Percentiles rank a stretch among this genome's conserved stretches.
phyloP scores from a whole-genome alignment of 2,888 invertebrate species.

The Tachina grossa region DNA sequence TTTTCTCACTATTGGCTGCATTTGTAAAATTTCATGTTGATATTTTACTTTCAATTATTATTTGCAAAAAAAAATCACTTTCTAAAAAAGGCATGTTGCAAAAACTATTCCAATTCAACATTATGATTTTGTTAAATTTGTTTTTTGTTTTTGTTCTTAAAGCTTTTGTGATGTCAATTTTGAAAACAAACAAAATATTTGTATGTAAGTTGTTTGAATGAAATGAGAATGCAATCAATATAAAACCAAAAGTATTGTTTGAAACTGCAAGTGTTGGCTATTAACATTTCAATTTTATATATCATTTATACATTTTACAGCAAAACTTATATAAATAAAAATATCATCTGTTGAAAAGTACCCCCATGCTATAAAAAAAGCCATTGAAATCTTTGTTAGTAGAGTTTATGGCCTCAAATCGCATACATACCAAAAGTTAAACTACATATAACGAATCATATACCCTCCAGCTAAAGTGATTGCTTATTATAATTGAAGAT shows the following conservation, averaged over 20 bases:
- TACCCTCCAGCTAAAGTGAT: slow-evolving; percentile 7
- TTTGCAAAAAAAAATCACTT: slow-evolving; percentile 1
- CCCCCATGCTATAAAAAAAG: not conserved
- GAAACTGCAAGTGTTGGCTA: slow-evolving; percentile 59
- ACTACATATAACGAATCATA: not conserved
- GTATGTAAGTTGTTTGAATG: slow-evolving; percentile 45
- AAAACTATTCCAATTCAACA: slow-evolving; percentile 18
- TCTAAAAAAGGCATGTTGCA: slow-evolving; percentile 33
- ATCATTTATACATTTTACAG: slow-evolving; percentile 33
- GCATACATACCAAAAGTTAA: not conserved
- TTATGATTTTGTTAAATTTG: slow-evolving; percentile 28
- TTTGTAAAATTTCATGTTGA: not conserved
- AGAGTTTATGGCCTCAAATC: slow-evolving; percentile 55
- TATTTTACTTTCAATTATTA: slow-evolving; percentile 8
- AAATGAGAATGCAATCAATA: slow-evolving; percentile 36
- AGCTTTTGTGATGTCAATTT: slow-evolving; percentile 65
- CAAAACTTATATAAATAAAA: not conserved
- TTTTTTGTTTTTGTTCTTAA: slow-evolving; percentile 1
- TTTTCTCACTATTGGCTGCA: slow-evolving; percentile 67
- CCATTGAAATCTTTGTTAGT: slow-evolving; percentile 19
- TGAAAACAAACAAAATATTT: slow-evolving; percentile 30
- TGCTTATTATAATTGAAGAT: not conserved
- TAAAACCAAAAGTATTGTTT: not conserved
- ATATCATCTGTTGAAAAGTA: slow-evolving; percentile 33
- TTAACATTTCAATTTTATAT: slow-evolving; percentile 25